A percentile compares a stretch with the other conserved stretches of the same genome.
phyloP scores from a whole-genome alignment of 2,888 invertebrate genomes.

The Hirtodrosophila confusa region DNA sequence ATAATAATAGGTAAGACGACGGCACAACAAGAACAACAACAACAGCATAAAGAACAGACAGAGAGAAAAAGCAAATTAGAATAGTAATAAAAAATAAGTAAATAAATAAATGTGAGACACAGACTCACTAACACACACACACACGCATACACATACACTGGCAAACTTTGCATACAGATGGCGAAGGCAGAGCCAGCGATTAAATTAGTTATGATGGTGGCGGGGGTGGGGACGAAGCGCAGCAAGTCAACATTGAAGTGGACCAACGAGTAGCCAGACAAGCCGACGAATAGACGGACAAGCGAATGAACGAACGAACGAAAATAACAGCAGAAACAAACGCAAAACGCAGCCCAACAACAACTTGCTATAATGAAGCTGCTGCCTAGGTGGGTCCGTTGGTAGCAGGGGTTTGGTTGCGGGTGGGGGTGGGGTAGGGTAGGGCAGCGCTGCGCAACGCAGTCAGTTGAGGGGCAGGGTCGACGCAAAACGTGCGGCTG shows the following conservation, averaged over 20 bases:
- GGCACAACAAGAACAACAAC: conserved; percentile 31
- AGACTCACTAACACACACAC: conserved; percentile 24
- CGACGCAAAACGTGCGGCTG: conserved; percentile 62
- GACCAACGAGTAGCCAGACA: conserved; percentile 66
- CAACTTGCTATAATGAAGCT: conserved; percentile 61
- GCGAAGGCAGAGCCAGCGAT: conserved; percentile 52
- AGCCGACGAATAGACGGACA: conserved; percentile 34
- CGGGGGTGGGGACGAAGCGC: conserved; percentile 42
- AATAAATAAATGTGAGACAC: conserved; percentile 48
- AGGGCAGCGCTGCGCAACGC: background rate
- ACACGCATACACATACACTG: conserved; percentile 24
- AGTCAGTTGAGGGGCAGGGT: conserved; percentile 49
- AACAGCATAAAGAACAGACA: conserved; percentile 25
- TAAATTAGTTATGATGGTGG: conserved; percentile 64
- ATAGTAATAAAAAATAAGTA: conserved; percentile 67
- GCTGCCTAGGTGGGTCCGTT: conserved; percentile 37
- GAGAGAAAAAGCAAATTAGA: conserved; percentile 59
- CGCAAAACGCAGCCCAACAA: conserved; percentile 49
- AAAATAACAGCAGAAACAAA: conserved; percentile 31
- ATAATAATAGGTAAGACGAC: conserved; percentile 43
- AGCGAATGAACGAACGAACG: conserved; percentile 17
- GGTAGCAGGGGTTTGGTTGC: conserved; percentile 1
- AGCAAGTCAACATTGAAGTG: conserved; percentile 71
- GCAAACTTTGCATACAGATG: conserved; percentile 40
- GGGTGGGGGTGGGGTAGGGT: conserved; percentile 11